These are phyloP conservation scores for Morpho helenor DNA, from an alignment of 2,888 invertebrate genomes.

Conservation along the genomic window DNA sequence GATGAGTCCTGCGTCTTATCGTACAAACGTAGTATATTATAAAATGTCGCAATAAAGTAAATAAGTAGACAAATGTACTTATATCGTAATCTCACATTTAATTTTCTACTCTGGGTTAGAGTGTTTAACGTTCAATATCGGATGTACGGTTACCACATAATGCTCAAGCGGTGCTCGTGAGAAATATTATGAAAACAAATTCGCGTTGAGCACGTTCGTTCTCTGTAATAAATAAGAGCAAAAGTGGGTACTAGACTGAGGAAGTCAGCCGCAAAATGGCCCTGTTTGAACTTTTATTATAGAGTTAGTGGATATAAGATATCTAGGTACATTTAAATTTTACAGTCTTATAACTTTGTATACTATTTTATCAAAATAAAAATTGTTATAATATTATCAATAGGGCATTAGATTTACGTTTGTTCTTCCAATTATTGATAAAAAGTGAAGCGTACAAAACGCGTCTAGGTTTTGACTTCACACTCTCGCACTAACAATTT, in stretches of 20 bases:
- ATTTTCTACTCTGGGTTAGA: constrained; percentile 39
- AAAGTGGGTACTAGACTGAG: constrained; percentile 47
- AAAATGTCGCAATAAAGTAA: constrained; percentile 75
- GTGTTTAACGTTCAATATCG: constrained; percentile 39
- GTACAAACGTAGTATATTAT: constrained; percentile 70
- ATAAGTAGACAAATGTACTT: constrained; percentile 70
- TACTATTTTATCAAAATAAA: background rate
- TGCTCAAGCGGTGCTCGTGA: constrained; percentile 49
- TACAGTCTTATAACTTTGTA: constrained; percentile 4
- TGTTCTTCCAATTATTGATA: too few species aligned
- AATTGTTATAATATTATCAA: background rate
- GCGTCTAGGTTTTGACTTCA: too few species aligned
- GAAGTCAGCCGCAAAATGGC: constrained; percentile 58
- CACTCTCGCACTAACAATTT: too few species aligned
- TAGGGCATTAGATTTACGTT: too few species aligned
- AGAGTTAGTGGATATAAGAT: constrained; percentile 34
- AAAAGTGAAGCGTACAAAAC: too few species aligned
- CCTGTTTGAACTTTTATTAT: constrained; percentile 64
- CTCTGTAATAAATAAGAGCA: constrained; percentile 74
- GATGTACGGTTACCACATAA: constrained; percentile 42
- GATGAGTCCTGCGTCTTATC: constrained; percentile 67
- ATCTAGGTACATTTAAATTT: constrained; percentile 1
- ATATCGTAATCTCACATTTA: constrained; percentile 29
- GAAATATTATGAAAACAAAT: constrained; percentile 79
- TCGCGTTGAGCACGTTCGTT: constrained; percentile 74